Conservation (phyloP, 2,797 vertebrate genomes). For the Rhynchotus rufescens region DNA sequence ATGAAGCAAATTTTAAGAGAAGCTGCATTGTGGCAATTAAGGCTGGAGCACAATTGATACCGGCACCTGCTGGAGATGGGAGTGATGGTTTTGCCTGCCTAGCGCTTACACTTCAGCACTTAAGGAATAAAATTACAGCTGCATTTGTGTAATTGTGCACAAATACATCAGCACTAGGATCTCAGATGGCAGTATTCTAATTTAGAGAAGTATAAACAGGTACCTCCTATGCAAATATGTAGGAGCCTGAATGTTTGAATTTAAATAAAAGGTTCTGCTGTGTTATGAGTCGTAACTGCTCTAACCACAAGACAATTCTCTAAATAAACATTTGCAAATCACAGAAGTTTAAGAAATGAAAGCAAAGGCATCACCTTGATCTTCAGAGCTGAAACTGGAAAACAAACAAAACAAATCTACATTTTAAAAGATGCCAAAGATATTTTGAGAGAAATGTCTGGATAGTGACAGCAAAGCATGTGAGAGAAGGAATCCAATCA, state of each 20-base stretch:
- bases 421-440: background rate
- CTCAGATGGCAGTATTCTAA: background rate
- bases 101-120: background rate
- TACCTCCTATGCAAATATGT: background rate
- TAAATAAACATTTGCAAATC: background rate
- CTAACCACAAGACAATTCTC: background rate
- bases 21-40: background rate
- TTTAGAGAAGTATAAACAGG: background rate
- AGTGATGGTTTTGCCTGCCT: background rate
- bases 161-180: background rate
- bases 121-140: background rate
- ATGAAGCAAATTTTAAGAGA: background rate
- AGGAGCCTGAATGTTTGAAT: background rate
- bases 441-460: background rate
- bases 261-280: background rate
- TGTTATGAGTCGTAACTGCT: background rate
- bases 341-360: background rate
- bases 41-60: background rate
- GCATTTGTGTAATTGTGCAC: background rate
- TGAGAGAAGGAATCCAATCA: background rate
- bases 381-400: background rate
- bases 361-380: background rate
- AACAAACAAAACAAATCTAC: background rate
- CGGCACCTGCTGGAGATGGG: background rate
- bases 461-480: background rate